These are phyloP conservation scores for Drosophila suzukii DNA, from an alignment of 1,140 invertebrate species.

Conservation along the genomic window DNA sequence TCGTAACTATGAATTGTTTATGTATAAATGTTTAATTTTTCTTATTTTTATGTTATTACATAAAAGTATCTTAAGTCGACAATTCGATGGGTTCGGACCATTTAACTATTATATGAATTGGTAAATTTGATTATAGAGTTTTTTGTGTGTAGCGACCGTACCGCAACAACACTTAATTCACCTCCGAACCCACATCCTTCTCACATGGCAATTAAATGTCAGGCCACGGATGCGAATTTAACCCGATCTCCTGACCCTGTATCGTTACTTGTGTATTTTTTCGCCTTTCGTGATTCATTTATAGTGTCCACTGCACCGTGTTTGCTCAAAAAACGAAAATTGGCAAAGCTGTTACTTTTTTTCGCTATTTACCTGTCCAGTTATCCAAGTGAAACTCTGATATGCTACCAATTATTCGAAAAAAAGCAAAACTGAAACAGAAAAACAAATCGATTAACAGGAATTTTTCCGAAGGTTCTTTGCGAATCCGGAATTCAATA, in stretches of 20 bases:
- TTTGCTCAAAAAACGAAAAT: slow-evolving; percentile 1
- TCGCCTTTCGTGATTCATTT: slow-evolving; percentile 24
- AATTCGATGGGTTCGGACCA: no score
- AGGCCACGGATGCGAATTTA: slow-evolving; percentile 20
- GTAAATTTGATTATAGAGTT: no score
- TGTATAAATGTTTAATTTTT: no score
- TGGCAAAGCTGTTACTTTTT: background rate
- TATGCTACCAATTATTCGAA: slow-evolving; percentile 12
- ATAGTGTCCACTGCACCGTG: slow-evolving; percentile 31
- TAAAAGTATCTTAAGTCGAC: no score
- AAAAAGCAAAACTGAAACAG: background rate
- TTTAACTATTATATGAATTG: no score
- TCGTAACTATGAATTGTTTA: no score
- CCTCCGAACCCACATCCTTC: background rate
- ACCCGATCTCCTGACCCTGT: slow-evolving; percentile 12
- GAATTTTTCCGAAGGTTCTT: slow-evolving; percentile 1
- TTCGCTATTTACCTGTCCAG: slow-evolving; percentile 3
- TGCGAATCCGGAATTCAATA: slow-evolving; percentile 5
- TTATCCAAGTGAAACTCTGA: slow-evolving; percentile 8
- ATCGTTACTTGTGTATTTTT: background rate
- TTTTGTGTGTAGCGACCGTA: no score
- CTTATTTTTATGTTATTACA: no score
- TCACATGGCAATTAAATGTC: slow-evolving; percentile 32
- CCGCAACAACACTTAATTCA: slow-evolving; percentile 16
- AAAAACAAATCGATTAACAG: slow-evolving; percentile 5